These are phyloP conservation scores for Chirona hameri DNA, from an alignment of 2,888 invertebrate species.

Conservation along the genomic window DNA sequence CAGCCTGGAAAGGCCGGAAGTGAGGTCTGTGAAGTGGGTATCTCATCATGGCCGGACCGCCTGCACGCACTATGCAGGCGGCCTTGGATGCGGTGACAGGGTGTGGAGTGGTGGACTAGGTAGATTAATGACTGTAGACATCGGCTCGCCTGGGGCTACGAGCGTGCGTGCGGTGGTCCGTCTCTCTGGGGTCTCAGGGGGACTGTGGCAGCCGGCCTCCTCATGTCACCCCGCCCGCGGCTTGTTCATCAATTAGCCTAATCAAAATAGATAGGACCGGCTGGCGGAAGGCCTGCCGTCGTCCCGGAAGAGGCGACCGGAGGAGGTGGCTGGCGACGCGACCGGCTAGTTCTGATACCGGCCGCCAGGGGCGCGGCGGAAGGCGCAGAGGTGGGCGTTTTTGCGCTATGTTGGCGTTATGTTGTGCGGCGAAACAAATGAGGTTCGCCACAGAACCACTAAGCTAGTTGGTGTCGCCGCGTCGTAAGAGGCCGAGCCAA, in stretches of 20 bases:
- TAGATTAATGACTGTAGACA: too few relatives aligned
- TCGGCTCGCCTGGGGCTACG: too few relatives aligned
- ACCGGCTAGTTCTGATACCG: not conserved
- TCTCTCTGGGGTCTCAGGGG: too few relatives aligned
- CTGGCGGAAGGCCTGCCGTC: not conserved
- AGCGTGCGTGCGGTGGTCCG: too few relatives aligned
- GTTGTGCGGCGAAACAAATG: not conserved
- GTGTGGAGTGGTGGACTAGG: too few relatives aligned
- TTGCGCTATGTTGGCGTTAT: not conserved
- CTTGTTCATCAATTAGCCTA: constrained; percentile 13
- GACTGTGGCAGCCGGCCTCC: too few relatives aligned
- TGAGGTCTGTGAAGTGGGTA: too few relatives aligned
- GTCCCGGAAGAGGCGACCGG: not conserved
- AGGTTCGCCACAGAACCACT: not conserved
- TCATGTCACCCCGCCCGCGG: not conserved
- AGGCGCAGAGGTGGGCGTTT: not conserved
- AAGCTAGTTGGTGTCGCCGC: not conserved
- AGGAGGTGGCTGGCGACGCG: not conserved
- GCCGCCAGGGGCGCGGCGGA: not conserved
- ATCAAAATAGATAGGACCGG: not conserved
- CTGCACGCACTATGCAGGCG: too few relatives aligned
- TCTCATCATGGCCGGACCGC: too few relatives aligned
- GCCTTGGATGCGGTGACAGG: too few relatives aligned
- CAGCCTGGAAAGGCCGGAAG: too few relatives aligned
- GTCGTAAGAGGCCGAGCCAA: too few relatives aligned